Conservation (phyloP, 2,113 vertebrate genomes). For the Oreotrochilus melanogaster region DNA sequence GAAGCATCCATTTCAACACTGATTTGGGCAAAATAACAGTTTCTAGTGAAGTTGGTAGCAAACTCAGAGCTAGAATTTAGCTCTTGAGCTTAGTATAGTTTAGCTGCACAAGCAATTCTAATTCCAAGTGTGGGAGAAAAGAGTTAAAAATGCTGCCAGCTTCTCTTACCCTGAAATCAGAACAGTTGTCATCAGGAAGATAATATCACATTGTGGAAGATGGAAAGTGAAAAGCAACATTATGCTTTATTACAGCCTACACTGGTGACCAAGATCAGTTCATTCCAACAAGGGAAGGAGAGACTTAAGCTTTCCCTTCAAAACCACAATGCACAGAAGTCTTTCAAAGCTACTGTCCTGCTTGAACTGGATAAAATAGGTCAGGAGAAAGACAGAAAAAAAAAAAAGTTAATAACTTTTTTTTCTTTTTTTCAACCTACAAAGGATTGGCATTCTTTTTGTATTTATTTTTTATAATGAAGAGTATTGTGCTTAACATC, state of each 20-base stretch:
- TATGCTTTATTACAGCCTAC: neutral
- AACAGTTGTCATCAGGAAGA: neutral
- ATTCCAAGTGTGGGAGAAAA: neutral
- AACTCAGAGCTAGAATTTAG: neutral
- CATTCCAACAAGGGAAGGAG: neutral
- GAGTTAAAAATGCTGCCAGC: neutral
- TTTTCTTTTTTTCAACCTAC: neutral
- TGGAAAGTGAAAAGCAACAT: neutral
- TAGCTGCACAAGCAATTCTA: neutral
- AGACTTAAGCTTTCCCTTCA: neutral
- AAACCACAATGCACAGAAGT: neutral
- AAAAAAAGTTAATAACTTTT: no score
- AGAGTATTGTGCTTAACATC: neutral
- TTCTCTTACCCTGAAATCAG: neutral
- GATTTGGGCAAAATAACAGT: neutral
- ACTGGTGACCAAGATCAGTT: neutral
- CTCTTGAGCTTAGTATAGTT: neutral
- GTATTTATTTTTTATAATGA: neutral
- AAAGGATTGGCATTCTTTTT: neutral
- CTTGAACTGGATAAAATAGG: conserved; percentile 1
- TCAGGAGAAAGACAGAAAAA: neutral
- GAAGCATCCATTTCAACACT: neutral
- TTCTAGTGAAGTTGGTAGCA: neutral
- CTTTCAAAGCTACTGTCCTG: neutral
- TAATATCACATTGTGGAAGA: neutral